phyloP scores from a whole-genome alignment of 2,888 invertebrate species.

The Pemphredon lugubris region DNA sequence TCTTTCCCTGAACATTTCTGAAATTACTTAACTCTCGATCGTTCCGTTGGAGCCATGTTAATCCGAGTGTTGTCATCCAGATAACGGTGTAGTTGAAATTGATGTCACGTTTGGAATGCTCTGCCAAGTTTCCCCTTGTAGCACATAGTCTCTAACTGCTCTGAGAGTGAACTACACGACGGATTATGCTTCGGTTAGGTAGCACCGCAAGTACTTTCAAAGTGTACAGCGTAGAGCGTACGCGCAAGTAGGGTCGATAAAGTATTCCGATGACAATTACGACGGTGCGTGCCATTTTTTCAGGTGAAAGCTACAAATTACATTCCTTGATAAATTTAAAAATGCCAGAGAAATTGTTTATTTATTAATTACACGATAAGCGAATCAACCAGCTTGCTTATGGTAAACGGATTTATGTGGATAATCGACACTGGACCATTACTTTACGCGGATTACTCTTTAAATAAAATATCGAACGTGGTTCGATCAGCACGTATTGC shows the following conservation, averaged over 20 bases:
- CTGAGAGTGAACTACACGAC: constrained; percentile 31
- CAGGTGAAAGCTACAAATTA: background rate
- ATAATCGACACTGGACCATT: too few relatives aligned
- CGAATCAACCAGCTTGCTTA: too few relatives aligned
- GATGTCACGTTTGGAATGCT: constrained; percentile 38
- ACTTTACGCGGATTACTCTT: too few relatives aligned
- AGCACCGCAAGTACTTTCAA: constrained; percentile 18
- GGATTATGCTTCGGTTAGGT: constrained; percentile 36
- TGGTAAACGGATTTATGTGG: too few relatives aligned
- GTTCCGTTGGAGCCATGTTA: background rate
- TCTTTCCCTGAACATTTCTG: too few relatives aligned
- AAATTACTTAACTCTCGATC: too few relatives aligned
- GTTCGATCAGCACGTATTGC: too few relatives aligned
- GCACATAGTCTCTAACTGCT: constrained; percentile 34
- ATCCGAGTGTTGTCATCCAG: constrained; percentile 17
- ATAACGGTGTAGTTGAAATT: constrained; percentile 40
- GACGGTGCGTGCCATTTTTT: background rate
- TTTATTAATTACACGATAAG: too few relatives aligned
- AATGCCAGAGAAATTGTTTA: too few relatives aligned
- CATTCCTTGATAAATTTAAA: background rate
- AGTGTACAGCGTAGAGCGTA: background rate
- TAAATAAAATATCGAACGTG: too few relatives aligned
- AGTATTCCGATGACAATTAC: constrained; percentile 4
- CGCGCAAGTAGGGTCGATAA: background rate
- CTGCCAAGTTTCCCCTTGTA: constrained; percentile 32